These are phyloP conservation scores for Pyrocephalus nanus DNA, from an alignment of 2,797 vertebrate species.

Conservation along the genomic window DNA sequence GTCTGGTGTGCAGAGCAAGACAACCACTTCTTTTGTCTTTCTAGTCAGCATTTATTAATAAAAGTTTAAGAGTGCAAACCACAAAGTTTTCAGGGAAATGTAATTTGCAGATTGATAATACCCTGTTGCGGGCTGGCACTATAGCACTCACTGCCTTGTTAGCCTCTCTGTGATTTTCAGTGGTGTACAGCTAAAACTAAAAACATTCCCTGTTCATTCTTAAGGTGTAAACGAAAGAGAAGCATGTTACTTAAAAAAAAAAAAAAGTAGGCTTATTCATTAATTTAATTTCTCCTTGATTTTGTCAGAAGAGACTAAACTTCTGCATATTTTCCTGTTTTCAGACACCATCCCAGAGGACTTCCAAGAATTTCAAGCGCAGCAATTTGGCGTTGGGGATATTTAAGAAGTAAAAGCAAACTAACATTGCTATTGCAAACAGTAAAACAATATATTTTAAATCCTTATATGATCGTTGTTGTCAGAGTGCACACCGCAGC, in stretches of 20 bases:
- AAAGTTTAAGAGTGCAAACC: background rate
- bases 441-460: conserved; percentile 68
- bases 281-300: background rate
- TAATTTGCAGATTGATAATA: background rate
- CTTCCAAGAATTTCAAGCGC: conserved; percentile 95
- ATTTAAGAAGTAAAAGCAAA: conserved; percentile 72
- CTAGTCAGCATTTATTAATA: background rate
- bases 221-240: background rate
- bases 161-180: background rate
- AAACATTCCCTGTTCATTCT: background rate
- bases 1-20: background rate
- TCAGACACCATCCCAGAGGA: conserved; percentile 97
- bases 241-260: background rate
- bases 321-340: conserved; percentile 47
- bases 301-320: background rate
- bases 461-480: conserved; percentile 58
- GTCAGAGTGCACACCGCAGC: conserved; percentile 20
- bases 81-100: background rate
- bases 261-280: background rate
- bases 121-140: background rate
- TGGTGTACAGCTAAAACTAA: background rate
- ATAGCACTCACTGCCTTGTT: background rate
- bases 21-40: background rate
- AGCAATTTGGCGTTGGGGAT: conserved; percentile 83
- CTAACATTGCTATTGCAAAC: conserved; percentile 44